These are phyloP conservation scores for Nesoenas mayeri DNA, from an alignment of 2,113 vertebrate genomes.

Conservation along the genomic window DNA sequence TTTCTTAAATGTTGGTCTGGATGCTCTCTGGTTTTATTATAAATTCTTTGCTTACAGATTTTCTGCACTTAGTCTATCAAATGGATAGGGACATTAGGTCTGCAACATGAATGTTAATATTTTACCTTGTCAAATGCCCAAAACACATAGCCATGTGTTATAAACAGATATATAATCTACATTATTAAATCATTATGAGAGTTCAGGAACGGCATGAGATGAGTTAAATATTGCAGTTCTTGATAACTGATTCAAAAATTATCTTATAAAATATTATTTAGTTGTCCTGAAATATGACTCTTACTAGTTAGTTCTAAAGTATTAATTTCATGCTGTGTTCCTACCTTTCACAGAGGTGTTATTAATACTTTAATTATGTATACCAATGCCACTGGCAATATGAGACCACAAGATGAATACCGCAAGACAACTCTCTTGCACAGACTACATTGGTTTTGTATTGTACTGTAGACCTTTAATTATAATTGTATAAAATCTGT, in stretches of 20 bases:
- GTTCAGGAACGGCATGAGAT: not conserved
- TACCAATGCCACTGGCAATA: constrained; percentile 36
- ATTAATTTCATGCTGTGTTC: not conserved
- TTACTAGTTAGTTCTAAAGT: not conserved
- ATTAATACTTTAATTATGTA: constrained; percentile 45
- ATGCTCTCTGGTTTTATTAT: not conserved
- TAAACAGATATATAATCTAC: not conserved
- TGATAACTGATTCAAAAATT: not conserved
- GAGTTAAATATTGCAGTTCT: not conserved
- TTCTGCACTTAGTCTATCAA: not conserved
- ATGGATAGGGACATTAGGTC: not conserved
- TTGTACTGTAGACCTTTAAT: constrained; percentile 11
- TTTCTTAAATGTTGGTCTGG: not conserved
- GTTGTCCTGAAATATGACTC: not conserved
- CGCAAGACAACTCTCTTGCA: not conserved
- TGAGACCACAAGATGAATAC: constrained; percentile 26
- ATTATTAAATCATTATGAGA: not conserved
- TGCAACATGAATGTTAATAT: not conserved
- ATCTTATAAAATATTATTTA: not conserved
- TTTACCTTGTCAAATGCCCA: not conserved
- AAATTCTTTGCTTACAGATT: not conserved
- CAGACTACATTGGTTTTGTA: not conserved
- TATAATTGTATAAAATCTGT: not conserved
- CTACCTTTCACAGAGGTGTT: constrained; percentile 32
- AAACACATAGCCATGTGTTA: not conserved